These are phyloP conservation scores for Hipparchia sbordonii DNA, from an alignment of 2,888 invertebrate genomes.

Conservation along the genomic window DNA sequence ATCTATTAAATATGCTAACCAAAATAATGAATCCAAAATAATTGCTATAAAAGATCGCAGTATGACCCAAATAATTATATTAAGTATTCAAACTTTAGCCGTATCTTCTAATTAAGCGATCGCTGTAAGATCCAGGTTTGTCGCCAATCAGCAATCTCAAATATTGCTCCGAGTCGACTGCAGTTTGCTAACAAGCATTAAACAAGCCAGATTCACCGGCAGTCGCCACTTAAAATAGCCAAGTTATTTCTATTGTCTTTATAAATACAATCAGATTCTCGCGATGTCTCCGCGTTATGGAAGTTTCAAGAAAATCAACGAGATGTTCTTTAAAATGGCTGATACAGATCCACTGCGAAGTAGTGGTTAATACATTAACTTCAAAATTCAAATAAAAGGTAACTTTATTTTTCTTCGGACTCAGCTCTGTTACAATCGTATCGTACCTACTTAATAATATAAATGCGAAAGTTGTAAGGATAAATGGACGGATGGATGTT, in stretches of 20 bases:
- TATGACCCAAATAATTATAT: conserved; percentile 6
- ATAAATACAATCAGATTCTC: conserved; percentile 11
- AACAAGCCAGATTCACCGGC: background rate
- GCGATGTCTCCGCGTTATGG: conserved; percentile 3
- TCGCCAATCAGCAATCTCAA: conserved; percentile 20
- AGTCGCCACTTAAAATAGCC: conserved; percentile 4
- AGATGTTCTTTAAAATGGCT: background rate
- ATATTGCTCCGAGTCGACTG: conserved; percentile 7
- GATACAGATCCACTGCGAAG: background rate
- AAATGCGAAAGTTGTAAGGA: no score
- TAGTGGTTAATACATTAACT: no score
- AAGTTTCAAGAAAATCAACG: conserved; percentile 11
- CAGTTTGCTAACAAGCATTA: conserved; percentile 15
- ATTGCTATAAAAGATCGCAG: background rate
- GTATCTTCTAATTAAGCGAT: conserved; percentile 3
- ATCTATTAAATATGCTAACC: no score
- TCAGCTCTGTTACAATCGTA: no score
- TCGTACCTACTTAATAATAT: no score
- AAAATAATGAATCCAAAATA: no score
- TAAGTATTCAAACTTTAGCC: background rate
- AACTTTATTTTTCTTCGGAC: no score
- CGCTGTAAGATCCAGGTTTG: background rate
- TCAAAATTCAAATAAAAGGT: no score
- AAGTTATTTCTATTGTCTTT: conserved; percentile 17
- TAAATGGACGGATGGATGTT: no score